Evolutionary conservation across 2,113 vertebrate genomes (phyloP).

Genomic region (Thalassarche chlororhynchos): DNA sequence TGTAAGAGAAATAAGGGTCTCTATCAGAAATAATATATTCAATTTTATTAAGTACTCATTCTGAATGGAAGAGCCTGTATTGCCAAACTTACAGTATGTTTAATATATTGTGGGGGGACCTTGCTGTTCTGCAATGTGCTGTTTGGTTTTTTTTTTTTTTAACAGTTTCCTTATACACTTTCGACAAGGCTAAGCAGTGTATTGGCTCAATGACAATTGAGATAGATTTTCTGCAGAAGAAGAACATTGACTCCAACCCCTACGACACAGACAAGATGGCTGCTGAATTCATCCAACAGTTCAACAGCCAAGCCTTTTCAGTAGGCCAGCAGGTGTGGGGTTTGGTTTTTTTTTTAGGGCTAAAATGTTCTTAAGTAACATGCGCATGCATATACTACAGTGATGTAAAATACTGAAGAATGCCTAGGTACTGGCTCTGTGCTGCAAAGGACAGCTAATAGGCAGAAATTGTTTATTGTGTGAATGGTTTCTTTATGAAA

Average conservation of each 20-base stretch:
- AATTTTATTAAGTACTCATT: neutral
- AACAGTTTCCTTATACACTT: conserved; percentile 86
- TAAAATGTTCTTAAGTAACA: no score
- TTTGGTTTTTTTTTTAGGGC: neutral
- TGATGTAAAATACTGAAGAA: neutral
- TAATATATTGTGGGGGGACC: no score
- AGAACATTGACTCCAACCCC: conserved; percentile 89
- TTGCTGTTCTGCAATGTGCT: neutral
- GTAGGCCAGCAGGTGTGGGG: conserved; percentile 87
- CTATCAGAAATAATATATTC: neutral
- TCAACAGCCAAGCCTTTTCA: conserved; percentile 91
- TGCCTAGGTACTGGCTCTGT: neutral
- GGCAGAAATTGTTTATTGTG: neutral
- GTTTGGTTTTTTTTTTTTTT: neutral
- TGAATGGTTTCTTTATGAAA: neutral
- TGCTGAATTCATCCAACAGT: conserved; percentile 89
- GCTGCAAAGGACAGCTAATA: neutral
- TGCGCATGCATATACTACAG: rapidly evolving
- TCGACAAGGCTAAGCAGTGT: conserved; percentile 92
- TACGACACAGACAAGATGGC: conserved; percentile 96
- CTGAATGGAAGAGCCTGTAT: rapidly evolving
- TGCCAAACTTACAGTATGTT: rapidly evolving
- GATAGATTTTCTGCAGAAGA: conserved; percentile 97
- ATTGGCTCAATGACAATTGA: conserved; percentile 91
- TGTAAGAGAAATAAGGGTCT: neutral